Base-by-base conservation (phyloP, 92 coral and sea anemone genomes). In the Isaurus tuberculatus region DNA sequence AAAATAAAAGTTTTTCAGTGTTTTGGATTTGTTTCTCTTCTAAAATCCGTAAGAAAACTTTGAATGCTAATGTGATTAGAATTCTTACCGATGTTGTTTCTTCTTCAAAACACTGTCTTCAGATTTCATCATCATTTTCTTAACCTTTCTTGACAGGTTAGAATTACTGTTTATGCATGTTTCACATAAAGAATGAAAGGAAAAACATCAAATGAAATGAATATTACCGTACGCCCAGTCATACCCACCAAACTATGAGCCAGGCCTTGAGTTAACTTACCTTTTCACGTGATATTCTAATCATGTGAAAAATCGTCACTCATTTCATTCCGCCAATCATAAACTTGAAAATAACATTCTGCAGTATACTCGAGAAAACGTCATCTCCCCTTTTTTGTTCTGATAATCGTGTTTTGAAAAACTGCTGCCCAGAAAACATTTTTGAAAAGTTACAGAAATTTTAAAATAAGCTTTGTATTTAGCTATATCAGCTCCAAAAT, bases 251-350 rank as follows among this genome's bases (percentile, higher is more conserved):
- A 42, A 32, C 22, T 28, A 0, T n/a, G 48, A 72, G 60, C 30
- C 30, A 40, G 23, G 49, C 78, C 42, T 72, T 72, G 60, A 72
- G 26, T 2, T 1, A 72, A 27, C 31, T 3, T 43, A 17, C 3
- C 22, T 36, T 44, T 72, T 28, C 78, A 72, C 78, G 78, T 72
- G 78, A 72, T 70, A 70, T 72, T 72, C 78, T 42, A 72, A 72
- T 72, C 34, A 72, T 43, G 32, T 25, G 33, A 72, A 22, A 48
- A 22, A 5, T 29, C 6, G 78, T 43, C 58, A 25, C 5, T 44
- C 25, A 25, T 63, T 36, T 25, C 7, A 69, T 8, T 25, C 32
- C 61, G 78, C 78, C 78, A 72, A 72, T 42, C 78, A 26, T 42
- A 15, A 72, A 72, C 15, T 32, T 25, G 36, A 46, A 72, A 9